Conservation (phyloP, 2,888 invertebrate genomes). For the Sussaba pulchella region DNA sequence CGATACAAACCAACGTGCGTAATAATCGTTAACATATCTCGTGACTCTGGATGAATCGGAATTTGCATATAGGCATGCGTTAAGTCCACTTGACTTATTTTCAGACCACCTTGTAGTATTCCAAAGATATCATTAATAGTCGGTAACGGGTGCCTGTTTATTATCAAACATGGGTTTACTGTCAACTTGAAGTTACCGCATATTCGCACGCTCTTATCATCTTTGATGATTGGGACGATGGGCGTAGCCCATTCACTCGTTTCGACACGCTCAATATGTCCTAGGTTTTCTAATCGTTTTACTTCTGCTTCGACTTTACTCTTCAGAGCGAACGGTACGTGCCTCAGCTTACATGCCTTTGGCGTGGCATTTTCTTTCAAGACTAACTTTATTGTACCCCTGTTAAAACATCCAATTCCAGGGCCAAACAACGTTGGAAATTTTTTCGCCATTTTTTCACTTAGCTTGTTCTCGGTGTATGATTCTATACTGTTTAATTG, state of each 20-base stretch:
- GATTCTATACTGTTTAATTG: neutral
- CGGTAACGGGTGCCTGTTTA: conserved; percentile 72
- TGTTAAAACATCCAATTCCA: neutral
- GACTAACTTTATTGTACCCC: neutral
- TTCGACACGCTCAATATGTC: conserved; percentile 67
- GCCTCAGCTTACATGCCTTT: neutral
- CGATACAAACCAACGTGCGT: conserved; percentile 37
- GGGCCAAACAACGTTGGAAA: conserved; percentile 14
- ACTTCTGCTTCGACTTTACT: conserved; percentile 36
- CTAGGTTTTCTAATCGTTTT: conserved; percentile 55
- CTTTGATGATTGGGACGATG: conserved; percentile 72
- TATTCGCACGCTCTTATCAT: neutral
- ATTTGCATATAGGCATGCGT: conserved; percentile 70
- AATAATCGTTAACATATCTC: conserved; percentile 32
- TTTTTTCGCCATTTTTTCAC: neutral
- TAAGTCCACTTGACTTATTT: conserved; percentile 77
- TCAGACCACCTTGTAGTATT: conserved; percentile 74
- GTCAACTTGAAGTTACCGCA: conserved; percentile 75
- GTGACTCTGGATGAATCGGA: neutral
- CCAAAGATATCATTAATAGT: conserved; percentile 69
- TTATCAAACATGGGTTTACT: conserved; percentile 73
- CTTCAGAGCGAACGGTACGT: conserved; percentile 1
- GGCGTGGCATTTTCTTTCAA: conserved; percentile 24
- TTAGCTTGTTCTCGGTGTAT: conserved; percentile 6
- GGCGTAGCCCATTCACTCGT: conserved; percentile 74